A percentile compares a stretch with the other conserved stretches of the same genome.
Conservation (phyloP, 2,888 invertebrate genomes). For the Actias luna region DNA sequence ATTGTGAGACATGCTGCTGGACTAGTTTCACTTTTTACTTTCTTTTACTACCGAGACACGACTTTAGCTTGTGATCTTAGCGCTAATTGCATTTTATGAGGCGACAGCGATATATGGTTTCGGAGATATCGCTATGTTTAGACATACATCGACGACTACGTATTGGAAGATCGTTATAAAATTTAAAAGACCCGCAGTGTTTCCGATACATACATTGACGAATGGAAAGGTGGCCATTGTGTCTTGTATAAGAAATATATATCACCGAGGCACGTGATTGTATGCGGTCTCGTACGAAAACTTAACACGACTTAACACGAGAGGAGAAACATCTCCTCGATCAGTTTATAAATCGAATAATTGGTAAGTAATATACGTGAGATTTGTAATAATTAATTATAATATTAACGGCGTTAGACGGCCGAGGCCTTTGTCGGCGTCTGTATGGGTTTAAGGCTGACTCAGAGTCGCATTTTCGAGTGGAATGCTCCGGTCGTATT, state of each 20-base stretch:
- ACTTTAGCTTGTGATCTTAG: conserved; percentile 75
- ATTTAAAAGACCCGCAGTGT: not conserved
- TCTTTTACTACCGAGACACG: conserved; percentile 51
- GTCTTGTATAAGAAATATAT: conserved; percentile 36
- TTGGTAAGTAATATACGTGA: conserved; percentile 64
- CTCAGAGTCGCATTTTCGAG: conserved; percentile 72
- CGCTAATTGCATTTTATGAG: not conserved
- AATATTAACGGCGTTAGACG: conserved; percentile 76
- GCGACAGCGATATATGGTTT: conserved; percentile 6
- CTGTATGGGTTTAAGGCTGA: conserved; percentile 70
- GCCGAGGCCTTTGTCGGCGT: conserved; percentile 72
- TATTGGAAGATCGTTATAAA: not conserved
- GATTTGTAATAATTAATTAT: conserved; percentile 79
- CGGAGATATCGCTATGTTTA: conserved; percentile 4
- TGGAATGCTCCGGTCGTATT: conserved; percentile 77
- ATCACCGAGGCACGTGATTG: conserved; percentile 46
- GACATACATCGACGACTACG: conserved; percentile 1
- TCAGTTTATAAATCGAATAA: conserved; percentile 52
- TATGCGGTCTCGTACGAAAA: conserved; percentile 45
- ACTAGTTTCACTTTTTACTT: conserved; percentile 70
- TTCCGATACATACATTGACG: conserved; percentile 53
- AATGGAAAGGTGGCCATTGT: conserved; percentile 57
- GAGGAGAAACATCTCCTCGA: conserved; percentile 27
- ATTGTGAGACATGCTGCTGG: conserved; percentile 73
- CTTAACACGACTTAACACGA: conserved; percentile 29